Evolutionary conservation across 2,888 invertebrate species (phyloP).

Genomic region (Ochropacha duplaris): DNA sequence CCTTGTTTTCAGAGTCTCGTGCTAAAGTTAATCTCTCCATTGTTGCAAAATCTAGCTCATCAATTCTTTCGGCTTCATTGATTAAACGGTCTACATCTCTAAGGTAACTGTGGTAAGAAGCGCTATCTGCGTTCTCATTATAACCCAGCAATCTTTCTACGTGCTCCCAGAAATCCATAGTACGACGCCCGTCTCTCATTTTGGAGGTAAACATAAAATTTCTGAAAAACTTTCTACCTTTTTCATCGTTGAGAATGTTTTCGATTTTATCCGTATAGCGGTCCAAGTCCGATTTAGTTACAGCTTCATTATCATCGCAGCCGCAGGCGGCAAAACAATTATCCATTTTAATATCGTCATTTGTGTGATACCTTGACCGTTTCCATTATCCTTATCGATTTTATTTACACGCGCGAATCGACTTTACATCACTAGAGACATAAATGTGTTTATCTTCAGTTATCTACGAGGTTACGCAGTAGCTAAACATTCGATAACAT

Average conservation of each 20-base stretch:
- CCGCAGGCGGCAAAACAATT: constrained; percentile 76
- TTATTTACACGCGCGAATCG: constrained; percentile 17
- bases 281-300: constrained; percentile 76
- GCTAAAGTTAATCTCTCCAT: constrained; percentile 66
- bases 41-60: constrained; percentile 70
- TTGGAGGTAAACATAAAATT: constrained; percentile 74
- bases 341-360: constrained; percentile 65
- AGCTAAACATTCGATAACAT: constrained; percentile 1
- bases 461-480: background rate
- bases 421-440: constrained; percentile 14
- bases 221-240: constrained; percentile 70
- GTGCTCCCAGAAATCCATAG: constrained; percentile 71
- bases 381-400: constrained; percentile 64
- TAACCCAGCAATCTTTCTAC: constrained; percentile 61
- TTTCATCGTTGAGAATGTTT: constrained; percentile 75
- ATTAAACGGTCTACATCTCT: constrained; percentile 60
- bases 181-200: constrained; percentile 62
- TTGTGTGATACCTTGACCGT: constrained; percentile 40
- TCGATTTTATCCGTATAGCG: constrained; percentile 78
- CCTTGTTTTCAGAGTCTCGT: constrained; percentile 58
- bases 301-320: constrained; percentile 68
- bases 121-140: constrained; percentile 56
- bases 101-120: constrained; percentile 54
- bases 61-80: constrained; percentile 67
- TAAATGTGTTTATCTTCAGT: constrained; percentile 13